A percentile compares a stretch with the other conserved stretches of the same genome.
phyloP scores from a whole-genome alignment of 1,140 invertebrate species.

The Phocides pigmalion region DNA sequence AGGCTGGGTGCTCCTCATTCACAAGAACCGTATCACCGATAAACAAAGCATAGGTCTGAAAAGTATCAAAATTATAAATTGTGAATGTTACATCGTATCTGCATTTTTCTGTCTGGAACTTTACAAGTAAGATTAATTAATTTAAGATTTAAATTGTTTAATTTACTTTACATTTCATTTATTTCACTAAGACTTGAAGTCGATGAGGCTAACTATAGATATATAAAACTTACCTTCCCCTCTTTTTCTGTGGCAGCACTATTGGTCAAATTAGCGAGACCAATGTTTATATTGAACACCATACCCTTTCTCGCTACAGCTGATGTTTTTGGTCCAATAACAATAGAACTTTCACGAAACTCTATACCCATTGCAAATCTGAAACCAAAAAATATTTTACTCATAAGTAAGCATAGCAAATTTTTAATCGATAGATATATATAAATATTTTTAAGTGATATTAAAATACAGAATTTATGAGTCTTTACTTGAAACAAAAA shows the following conservation, averaged over 20 bases:
- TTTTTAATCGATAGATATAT: too few species aligned
- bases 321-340: constrained; percentile 95
- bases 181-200: neutral
- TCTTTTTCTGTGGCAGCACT: constrained; percentile 92
- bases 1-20: constrained; percentile 94
- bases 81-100: too few species aligned
- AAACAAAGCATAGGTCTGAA: constrained; percentile 94
- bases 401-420: too few species aligned
- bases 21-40: constrained; percentile 98
- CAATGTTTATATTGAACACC: constrained; percentile 98
- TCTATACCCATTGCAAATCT: constrained; percentile 98
- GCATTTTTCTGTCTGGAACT: too few species aligned
- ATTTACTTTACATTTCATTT: neutral
- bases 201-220: neutral
- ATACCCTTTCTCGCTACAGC: constrained; percentile 95
- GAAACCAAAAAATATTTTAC: constrained; percentile 36
- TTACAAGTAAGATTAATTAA: too few species aligned
- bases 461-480: too few species aligned
- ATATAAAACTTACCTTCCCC: constrained; percentile 85
- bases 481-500: too few species aligned
- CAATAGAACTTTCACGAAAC: constrained; percentile 96
- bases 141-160: neutral
- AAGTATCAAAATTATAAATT: constrained; percentile 11
- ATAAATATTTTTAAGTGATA: too few species aligned
- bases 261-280: constrained; percentile 95